phyloP scores from a whole-genome alignment of 2,888 invertebrate species.

The Elgonia sp. region DNA sequence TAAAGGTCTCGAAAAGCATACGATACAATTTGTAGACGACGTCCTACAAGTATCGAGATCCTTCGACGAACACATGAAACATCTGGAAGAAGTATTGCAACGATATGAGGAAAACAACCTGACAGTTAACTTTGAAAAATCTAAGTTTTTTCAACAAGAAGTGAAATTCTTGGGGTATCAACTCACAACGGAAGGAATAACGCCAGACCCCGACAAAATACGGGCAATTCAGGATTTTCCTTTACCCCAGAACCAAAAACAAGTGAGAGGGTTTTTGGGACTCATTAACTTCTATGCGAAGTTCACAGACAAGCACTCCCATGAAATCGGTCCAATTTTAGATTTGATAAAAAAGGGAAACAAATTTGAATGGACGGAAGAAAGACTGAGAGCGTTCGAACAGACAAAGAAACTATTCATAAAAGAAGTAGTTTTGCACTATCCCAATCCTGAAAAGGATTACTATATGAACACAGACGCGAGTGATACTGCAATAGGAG shows the following conservation, averaged over 20 bases:
- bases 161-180: constrained; percentile 34
- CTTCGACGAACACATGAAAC: too few species aligned
- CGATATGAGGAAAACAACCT: neutral
- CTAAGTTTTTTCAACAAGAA: constrained; percentile 9
- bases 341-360: constrained; percentile 60
- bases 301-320: constrained; percentile 11
- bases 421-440: neutral
- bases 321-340: constrained; percentile 46
- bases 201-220: constrained; percentile 18
- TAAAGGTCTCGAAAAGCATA: too few species aligned
- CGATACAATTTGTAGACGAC: too few species aligned
- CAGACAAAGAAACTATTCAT: constrained; percentile 65
- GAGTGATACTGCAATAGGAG: constrained; percentile 49
- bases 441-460: constrained; percentile 13
- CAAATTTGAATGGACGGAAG: constrained; percentile 54
- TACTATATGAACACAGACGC: constrained; percentile 29
- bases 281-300: constrained; percentile 23
- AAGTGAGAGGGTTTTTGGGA: constrained; percentile 22
- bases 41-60: too few species aligned
- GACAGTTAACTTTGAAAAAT: constrained; percentile 28
- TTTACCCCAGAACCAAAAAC: constrained; percentile 4
- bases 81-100: too few species aligned
- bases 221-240: constrained; percentile 26
- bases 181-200: neutral
- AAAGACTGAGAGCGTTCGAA: constrained; percentile 59